phyloP scores from a whole-genome alignment of 2,888 invertebrate species.

The Nebria brevicollis region DNA sequence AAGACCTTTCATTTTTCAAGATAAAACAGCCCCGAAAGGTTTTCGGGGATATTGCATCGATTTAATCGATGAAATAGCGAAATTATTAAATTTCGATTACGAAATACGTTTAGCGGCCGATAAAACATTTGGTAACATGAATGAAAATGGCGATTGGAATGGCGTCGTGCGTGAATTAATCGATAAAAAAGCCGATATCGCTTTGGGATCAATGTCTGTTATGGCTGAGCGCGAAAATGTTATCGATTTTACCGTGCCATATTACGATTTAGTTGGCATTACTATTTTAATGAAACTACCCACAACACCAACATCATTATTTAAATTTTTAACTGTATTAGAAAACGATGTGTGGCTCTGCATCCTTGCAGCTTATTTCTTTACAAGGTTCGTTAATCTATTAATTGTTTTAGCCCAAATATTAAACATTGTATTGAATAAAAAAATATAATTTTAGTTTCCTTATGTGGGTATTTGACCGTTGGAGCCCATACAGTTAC shows the following conservation, averaged over 20 bases:
- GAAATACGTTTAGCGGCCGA: constrained; percentile 85
- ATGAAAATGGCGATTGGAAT: constrained; percentile 79
- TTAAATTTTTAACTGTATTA: constrained; percentile 95
- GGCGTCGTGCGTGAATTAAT: constrained; percentile 62
- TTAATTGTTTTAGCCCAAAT: not conserved
- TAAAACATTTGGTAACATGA: constrained; percentile 88
- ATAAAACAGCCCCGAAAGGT: constrained; percentile 72
- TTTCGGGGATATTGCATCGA: constrained; percentile 94
- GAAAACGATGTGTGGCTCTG: constrained; percentile 98
- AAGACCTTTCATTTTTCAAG: constrained; percentile 83
- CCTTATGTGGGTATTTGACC: constrained; percentile 96
- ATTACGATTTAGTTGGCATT: constrained; percentile 97
- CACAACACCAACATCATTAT: constrained; percentile 88
- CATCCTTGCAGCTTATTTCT: constrained; percentile 93
- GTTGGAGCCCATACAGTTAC: constrained; percentile 97
- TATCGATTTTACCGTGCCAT: constrained; percentile 97
- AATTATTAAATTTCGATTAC: constrained; percentile 89
- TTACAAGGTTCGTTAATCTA: constrained; percentile 76
- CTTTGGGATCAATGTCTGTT: constrained; percentile 91
- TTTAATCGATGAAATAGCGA: constrained; percentile 86
- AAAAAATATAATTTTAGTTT: constrained; percentile 68
- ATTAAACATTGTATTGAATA: too few relatives aligned
- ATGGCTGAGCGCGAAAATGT: constrained; percentile 98
- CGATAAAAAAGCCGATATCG: constrained; percentile 86
- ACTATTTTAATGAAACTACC: constrained; percentile 95